These are phyloP conservation scores for Coelogynopora nodosa DNA, from an alignment of 2,888 invertebrate species.

Conservation along the genomic window DNA sequence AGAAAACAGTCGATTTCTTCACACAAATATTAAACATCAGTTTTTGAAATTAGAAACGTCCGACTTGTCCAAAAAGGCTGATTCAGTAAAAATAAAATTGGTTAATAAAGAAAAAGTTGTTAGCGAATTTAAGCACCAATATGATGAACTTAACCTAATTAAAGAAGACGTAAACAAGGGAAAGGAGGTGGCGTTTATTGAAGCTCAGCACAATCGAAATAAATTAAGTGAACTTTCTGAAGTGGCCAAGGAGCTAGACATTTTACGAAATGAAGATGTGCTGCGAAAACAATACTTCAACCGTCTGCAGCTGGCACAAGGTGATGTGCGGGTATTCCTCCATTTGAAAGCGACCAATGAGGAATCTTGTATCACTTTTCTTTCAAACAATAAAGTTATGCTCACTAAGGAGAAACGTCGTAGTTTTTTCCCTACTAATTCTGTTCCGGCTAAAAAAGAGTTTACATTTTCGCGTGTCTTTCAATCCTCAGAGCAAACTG, in stretches of 20 bases:
- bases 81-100: slow-evolving; percentile 16
- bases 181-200: slow-evolving; percentile 20
- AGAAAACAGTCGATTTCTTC: slow-evolving; percentile 9
- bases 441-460: neutral
- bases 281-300: slow-evolving; percentile 8
- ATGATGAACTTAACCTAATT: slow-evolving; percentile 10
- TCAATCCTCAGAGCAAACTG: neutral
- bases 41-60: slow-evolving; percentile 37
- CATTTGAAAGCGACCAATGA: slow-evolving; percentile 21
- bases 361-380: slow-evolving; percentile 38
- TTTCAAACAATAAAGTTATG: neutral
- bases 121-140: slow-evolving; percentile 24
- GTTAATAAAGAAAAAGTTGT: slow-evolving; percentile 33
- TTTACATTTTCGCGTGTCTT: slow-evolving; percentile 26
- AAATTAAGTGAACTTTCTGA: slow-evolving; percentile 20
- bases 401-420: neutral
- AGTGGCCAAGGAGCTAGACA: neutral
- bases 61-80: slow-evolving; percentile 35
- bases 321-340: slow-evolving; percentile 14
- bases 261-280: slow-evolving; percentile 9
- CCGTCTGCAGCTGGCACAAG: neutral
- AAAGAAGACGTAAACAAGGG: neutral
- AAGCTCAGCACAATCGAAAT: neutral
- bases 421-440: neutral
- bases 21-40: slow-evolving; percentile 29